Evolutionary conservation across 2,113 vertebrate species (phyloP).

Genomic region (Steatornis caripensis): DNA sequence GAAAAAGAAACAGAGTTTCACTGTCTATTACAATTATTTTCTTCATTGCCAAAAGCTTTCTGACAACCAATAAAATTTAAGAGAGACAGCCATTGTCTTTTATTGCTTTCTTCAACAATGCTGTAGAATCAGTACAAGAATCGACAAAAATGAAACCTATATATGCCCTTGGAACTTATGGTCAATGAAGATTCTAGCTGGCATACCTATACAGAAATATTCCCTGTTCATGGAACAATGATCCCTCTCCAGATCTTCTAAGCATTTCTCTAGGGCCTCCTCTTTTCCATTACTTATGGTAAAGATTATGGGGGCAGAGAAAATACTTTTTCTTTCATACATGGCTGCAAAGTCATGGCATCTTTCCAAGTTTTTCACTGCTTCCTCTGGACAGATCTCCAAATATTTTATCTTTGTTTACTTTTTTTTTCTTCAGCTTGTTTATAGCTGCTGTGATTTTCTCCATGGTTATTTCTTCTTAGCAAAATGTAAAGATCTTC

Average conservation of each 20-base stretch:
- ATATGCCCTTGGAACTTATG: not conserved
- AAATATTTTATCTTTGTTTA: not conserved
- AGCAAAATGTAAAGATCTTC: not conserved
- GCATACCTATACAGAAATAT: not conserved
- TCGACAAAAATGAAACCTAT: accelerated
- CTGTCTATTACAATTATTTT: not conserved
- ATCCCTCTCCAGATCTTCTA: not conserved
- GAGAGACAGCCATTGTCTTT: not conserved
- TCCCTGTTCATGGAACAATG: not conserved
- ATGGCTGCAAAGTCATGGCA: not conserved
- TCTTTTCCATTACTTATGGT: not conserved
- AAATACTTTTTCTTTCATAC: not conserved
- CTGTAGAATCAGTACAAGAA: not conserved
- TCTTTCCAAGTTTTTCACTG: not conserved
- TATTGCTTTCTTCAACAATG: not conserved
- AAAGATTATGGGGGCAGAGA: not conserved
- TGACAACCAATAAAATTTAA: not conserved
- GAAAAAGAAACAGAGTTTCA: not conserved
- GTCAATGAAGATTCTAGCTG: not conserved
- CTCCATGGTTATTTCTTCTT: not conserved
- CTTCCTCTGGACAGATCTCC: not conserved
- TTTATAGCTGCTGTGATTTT: not conserved
- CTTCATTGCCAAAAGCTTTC: not conserved
- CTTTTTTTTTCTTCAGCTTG: not conserved
- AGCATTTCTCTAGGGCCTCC: not conserved